Percentiles rank a stretch among this genome's conserved stretches.
Evolutionary conservation across 2,113 vertebrate species (phyloP).

Genomic region (Psilopogon haemacephalus): DNA sequence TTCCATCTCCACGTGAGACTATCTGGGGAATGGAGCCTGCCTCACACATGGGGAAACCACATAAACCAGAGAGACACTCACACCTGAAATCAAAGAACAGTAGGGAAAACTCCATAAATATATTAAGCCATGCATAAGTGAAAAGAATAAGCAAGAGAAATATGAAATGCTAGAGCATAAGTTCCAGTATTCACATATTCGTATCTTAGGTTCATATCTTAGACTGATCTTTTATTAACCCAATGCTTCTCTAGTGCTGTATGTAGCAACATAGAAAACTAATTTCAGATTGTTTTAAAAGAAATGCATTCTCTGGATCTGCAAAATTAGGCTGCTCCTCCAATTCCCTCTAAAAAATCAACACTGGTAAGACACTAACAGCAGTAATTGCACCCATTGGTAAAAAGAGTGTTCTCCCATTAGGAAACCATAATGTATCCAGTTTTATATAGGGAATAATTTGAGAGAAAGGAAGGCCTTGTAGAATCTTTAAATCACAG

Average conservation of each 20-base stretch:
- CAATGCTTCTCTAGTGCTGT: neutral
- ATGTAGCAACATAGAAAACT: neutral
- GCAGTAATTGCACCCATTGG: neutral
- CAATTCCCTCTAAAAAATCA: neutral
- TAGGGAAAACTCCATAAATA: conserved; percentile 70
- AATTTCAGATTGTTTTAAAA: neutral
- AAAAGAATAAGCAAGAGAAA: conserved; percentile 21
- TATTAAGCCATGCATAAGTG: conserved; percentile 18
- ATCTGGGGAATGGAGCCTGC: conserved; percentile 82
- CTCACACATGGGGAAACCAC: conserved; percentile 85
- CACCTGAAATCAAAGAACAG: conserved; percentile 84
- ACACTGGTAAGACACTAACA: neutral
- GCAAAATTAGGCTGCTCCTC: neutral
- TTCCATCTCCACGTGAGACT: conserved; percentile 85
- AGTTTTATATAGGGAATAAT: neutral
- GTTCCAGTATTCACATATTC: neutral
- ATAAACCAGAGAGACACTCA: conserved; percentile 87
- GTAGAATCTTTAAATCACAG: neutral
- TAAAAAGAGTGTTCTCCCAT: neutral
- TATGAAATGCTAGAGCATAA: neutral
- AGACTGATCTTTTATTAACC: neutral
- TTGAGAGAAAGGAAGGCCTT: neutral
- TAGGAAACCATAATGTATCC: neutral
- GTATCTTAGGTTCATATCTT: neutral
- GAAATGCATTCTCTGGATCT: neutral